Evolutionary conservation across 2,888 invertebrate species (phyloP), one percentile per base, ranked within the genome.

Genomic region (Drosophila maculinotata): DNA sequence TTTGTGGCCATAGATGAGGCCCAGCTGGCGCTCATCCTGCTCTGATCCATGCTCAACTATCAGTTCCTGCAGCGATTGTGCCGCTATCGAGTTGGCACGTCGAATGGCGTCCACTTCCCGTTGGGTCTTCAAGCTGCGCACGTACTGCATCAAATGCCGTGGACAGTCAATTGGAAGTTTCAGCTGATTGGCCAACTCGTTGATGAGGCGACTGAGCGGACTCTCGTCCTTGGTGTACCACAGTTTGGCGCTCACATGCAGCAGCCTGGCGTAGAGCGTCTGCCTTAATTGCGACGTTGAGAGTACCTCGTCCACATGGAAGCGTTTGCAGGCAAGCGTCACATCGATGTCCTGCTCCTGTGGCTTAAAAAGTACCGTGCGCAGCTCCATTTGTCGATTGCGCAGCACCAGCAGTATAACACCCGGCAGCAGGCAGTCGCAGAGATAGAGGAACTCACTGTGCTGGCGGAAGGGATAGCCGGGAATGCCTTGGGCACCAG

Each of bases 341-440:
- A 58, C 26, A 44, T 73, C 64, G 3, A 48, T 10, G 2, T 44
- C 33, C 0, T 12, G 4, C 8, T 45, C 33, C 10, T 31, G 10
- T 0, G 70, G 63, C 10, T 69, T 44, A 30, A 79, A 76, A 5
- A 80, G 30, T 12, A 63, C 17, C 0, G 67, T 44, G 6, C 17
- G 23, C 15, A 56, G 25, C 20, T 64, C 20, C 36, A 63, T 54
- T 3, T 56, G 39, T 0, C 58, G 60, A 42, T 64, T 76, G 0
- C 53, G 62, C 8, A 69, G 1, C 6, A 83, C 2, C 4, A 83
- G 23, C 1, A 80, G 39, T 5, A 71, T 33, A 5, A 63, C 47
- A 1, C 64, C 67, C 5, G 79, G 70, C 10, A 69, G 12, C 20
- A 67, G 52, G 30, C 83, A 80, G 12, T 83, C 74, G 38, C 83